Evolutionary conservation across 2,797 vertebrate genomes (phyloP).

Genomic region (Remorina albescens): DNA sequence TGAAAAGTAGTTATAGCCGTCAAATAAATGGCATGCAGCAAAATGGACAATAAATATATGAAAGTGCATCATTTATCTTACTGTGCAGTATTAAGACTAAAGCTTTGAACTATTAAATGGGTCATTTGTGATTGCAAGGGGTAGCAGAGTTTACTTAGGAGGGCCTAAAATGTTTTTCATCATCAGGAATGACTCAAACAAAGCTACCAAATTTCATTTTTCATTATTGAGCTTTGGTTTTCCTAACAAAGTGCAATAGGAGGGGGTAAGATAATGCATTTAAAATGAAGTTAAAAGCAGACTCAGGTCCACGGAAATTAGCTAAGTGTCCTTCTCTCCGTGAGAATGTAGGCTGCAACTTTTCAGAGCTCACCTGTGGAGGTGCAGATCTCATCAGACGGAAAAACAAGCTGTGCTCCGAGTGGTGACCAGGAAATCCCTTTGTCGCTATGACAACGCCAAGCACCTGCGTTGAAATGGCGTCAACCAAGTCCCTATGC

Average conservation of each 20-base stretch:
- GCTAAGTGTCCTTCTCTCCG: conserved; percentile 22
- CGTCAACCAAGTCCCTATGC: conserved; percentile 72
- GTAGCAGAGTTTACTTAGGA: conserved; percentile 13
- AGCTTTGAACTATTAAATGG: neutral
- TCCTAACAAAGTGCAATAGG: conserved; percentile 37
- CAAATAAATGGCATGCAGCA: no score
- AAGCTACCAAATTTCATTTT: conserved; percentile 19
- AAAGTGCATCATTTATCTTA: conserved; percentile 3
- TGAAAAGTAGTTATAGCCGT: neutral
- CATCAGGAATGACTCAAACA: conserved; percentile 36
- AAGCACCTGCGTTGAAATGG: conserved; percentile 70
- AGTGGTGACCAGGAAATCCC: conserved; percentile 71
- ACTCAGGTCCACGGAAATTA: conserved; percentile 19
- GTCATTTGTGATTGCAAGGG: neutral
- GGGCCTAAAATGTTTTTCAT: conserved; percentile 39
- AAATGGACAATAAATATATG: neutral
- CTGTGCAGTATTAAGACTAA: neutral
- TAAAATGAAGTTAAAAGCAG: neutral
- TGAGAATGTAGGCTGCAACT: conserved; percentile 34
- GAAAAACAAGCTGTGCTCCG: conserved; percentile 15
- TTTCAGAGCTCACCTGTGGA: conserved; percentile 72
- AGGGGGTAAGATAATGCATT: conserved; percentile 16
- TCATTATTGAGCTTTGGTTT: conserved; percentile 18
- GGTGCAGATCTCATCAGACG: conserved; percentile 40
- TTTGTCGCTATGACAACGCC: conserved; percentile 70